These are phyloP conservation scores for Alviniconcha marisindica DNA, from an alignment of 1,140 invertebrate species.

Conservation along the genomic window DNA sequence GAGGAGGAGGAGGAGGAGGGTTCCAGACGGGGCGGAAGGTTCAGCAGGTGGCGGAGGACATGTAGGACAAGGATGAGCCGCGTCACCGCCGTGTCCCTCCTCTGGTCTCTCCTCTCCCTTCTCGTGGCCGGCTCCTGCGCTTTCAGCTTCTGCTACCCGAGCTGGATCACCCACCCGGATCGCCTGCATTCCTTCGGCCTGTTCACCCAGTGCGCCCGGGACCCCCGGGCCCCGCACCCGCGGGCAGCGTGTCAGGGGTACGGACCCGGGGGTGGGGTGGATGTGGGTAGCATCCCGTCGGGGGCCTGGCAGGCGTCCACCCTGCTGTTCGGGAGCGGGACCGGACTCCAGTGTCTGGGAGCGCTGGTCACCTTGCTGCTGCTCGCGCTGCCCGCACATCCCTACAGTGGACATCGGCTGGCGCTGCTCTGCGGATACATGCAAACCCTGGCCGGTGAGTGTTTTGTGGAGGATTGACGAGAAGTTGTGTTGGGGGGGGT, in stretches of 20 bases:
- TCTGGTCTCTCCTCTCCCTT: conserved; percentile 72
- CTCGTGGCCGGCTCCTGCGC: conserved; percentile 64
- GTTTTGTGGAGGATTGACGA: not conserved
- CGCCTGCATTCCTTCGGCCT: conserved; percentile 65
- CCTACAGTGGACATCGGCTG: conserved; percentile 49
- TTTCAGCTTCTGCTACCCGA: conserved; percentile 70
- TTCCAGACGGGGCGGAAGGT: not conserved
- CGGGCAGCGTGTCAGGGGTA: conserved; percentile 53
- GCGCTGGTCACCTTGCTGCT: conserved; percentile 60
- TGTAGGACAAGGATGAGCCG: conserved; percentile 15
- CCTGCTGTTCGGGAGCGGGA: conserved; percentile 70
- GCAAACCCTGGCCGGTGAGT: conserved; percentile 67
- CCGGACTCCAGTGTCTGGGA: conserved; percentile 62
- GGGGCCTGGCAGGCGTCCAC: conserved; percentile 70
- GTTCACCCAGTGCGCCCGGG: conserved; percentile 57
- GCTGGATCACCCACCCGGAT: conserved; percentile 67
- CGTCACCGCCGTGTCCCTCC: conserved; percentile 59
- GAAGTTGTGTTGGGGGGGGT: too few relatives aligned
- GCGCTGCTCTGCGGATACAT: conserved; percentile 66
- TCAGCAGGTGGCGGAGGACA: not conserved
- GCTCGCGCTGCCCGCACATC: conserved; percentile 47
- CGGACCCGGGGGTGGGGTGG: conserved; percentile 52
- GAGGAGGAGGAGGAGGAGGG: not conserved
- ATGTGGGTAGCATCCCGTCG: conserved; percentile 64
- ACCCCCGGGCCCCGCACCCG: not conserved